Conservation (phyloP, 2,888 invertebrate species). For the Quadroppia sp. region DNA sequence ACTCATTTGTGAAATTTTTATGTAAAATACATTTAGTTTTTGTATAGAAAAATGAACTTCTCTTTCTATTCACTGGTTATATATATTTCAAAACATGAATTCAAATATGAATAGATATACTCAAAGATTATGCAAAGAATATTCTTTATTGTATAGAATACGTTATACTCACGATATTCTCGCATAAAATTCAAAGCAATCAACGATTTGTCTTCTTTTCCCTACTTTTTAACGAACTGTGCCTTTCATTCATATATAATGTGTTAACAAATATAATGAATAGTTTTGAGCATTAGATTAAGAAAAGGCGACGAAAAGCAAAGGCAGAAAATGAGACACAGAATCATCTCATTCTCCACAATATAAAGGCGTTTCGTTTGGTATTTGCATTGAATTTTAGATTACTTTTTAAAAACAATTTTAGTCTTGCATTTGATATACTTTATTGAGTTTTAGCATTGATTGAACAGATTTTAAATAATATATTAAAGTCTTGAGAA, state of each 20-base stretch:
- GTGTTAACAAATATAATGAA: constrained; percentile 29
- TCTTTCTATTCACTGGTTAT: too few relatives aligned
- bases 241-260: constrained; percentile 22
- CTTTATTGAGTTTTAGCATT: not conserved
- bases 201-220: constrained; percentile 22
- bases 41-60: not conserved
- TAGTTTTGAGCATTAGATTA: constrained; percentile 35
- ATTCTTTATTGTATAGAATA: not conserved
- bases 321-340: not conserved
- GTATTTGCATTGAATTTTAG: not conserved
- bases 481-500: not conserved
- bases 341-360: constrained; percentile 10
- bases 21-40: not conserved
- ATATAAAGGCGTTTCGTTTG: not conserved
- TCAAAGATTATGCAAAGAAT: not conserved
- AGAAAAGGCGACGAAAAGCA: constrained; percentile 1
- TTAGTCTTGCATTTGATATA: not conserved
- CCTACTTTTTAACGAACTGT: constrained; percentile 23
- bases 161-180: constrained; percentile 12
- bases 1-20: constrained; percentile 12
- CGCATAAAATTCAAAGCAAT: constrained; percentile 32
- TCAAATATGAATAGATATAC: not conserved
- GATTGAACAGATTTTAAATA: constrained; percentile 24
- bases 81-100: too few relatives aligned
- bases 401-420: not conserved